Conservation (phyloP, 2,888 invertebrate genomes). For the Phania funesta region DNA sequence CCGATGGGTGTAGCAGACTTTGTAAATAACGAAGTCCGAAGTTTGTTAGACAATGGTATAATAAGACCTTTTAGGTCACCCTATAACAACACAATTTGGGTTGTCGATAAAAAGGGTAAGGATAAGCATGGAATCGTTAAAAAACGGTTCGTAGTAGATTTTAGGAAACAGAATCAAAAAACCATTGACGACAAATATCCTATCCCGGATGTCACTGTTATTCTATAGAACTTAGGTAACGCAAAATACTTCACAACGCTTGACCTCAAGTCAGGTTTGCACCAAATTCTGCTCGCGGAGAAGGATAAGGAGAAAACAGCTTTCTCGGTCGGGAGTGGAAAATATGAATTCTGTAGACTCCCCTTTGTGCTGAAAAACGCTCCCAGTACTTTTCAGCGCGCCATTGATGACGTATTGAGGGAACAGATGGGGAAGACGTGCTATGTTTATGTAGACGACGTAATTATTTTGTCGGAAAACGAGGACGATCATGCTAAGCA, state of each 20-base stretch:
- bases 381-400: slow-evolving; percentile 37
- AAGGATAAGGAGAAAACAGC: slow-evolving; percentile 16
- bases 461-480: no score
- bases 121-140: not conserved
- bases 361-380: slow-evolving; percentile 52
- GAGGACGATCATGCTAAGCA: no score
- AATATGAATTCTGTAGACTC: slow-evolving; percentile 61
- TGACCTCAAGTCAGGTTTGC: slow-evolving; percentile 21
- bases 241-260: slow-evolving; percentile 32
- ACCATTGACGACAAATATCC: slow-evolving; percentile 34
- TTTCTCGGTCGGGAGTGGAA: slow-evolving; percentile 42
- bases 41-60: slow-evolving; percentile 33
- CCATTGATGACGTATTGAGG: slow-evolving; percentile 29
- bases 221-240: slow-evolving; percentile 17
- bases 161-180: slow-evolving; percentile 12
- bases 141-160: slow-evolving; percentile 31
- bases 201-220: not conserved
- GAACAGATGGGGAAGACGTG: no score
- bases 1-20: slow-evolving; percentile 43
- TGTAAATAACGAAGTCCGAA: slow-evolving; percentile 17
- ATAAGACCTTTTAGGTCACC: slow-evolving; percentile 29
- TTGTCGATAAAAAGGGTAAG: slow-evolving; percentile 28
- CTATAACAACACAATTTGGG: slow-evolving; percentile 18
- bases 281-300: slow-evolving; percentile 4
- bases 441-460: no score